Percentiles rank a stretch among this genome's conserved stretches.
These are phyloP conservation scores for Acrocephalus scirpaceus DNA, from an alignment of 2,797 vertebrate species.

Conservation along the genomic window DNA sequence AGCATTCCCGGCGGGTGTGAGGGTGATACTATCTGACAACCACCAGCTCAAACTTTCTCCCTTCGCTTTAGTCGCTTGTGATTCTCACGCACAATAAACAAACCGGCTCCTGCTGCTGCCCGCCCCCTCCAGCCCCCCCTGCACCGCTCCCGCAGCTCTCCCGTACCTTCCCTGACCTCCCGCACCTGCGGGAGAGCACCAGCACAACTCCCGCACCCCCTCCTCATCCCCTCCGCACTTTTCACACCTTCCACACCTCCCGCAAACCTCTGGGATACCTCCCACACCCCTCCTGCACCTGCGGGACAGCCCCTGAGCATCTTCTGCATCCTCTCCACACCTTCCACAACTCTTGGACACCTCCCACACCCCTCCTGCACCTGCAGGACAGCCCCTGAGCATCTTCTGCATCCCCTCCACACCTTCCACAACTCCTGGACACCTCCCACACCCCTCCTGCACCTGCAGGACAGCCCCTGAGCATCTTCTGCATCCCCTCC, in stretches of 20 bases:
- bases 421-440: no score
- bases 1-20: slow-evolving; percentile 37
- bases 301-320: no score
- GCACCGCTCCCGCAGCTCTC: neutral
- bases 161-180: neutral
- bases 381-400: no score
- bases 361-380: no score
- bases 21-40: slow-evolving; percentile 46
- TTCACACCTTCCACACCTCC: neutral
- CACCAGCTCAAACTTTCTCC: slow-evolving; percentile 32
- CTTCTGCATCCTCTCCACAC: no score
- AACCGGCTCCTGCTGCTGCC: neutral
- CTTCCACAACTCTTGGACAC: no score
- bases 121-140: neutral
- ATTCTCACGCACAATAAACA: neutral
- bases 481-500: neutral
- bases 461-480: neutral
- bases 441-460: neutral
- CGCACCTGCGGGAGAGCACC: neutral
- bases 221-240: neutral
- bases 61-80: neutral
- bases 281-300: no score
- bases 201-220: neutral
- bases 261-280: neutral
- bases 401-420: neutral